Evolutionary conservation across 92 coral and sea anemone genomes (phyloP), one percentile per base, ranked within the genome.

Genomic region (Bergia puertoricense): DNA sequence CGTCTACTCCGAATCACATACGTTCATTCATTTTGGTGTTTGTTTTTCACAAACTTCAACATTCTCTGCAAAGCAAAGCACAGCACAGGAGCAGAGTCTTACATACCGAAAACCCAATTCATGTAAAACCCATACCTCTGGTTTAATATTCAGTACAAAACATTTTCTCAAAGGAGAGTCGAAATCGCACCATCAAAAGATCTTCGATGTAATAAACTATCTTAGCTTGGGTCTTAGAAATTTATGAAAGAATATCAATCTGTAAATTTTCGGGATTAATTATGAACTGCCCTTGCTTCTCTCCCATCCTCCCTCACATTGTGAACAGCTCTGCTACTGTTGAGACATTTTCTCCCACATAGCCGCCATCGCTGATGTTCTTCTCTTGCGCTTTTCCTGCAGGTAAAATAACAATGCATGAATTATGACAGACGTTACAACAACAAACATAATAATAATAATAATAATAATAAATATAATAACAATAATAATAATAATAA

Each of bases 261-360:
- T 62, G 4, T 62, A 18, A 62, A 62, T 62, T 16, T 2, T 22
- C n/a, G 22, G 69, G 69, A 54, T 54, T 54, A 54, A 54, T 46
- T 6, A 5, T 6, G 51, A 46, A 46, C 51, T 54, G 16, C 0
- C 59, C 59, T 54, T 18, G 59, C 59, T 18, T 18, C 59, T 54
- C 59, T 13, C 8, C 30, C 2, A 4, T 22, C 69, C 69, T 62
- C 69, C 69, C 0, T 62, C 6, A 62, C n/a, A 18, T 6, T 62
- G 30, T 20, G 69, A 62, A 20, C 20, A 62, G 69, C 69, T 62
- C 69, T 13, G 69, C 69, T 20, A 82, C n/a, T 82, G 86, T 20
- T 82, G 86, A 10, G 86, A 37, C 86, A 82, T 82, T 44, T 82
- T 82, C 6, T 82, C 86, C 86, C 86, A 82, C 86, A 82, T 68